phyloP scores from a whole-genome alignment of 2,113 vertebrate genomes.

The Crypturellus undulatus region DNA sequence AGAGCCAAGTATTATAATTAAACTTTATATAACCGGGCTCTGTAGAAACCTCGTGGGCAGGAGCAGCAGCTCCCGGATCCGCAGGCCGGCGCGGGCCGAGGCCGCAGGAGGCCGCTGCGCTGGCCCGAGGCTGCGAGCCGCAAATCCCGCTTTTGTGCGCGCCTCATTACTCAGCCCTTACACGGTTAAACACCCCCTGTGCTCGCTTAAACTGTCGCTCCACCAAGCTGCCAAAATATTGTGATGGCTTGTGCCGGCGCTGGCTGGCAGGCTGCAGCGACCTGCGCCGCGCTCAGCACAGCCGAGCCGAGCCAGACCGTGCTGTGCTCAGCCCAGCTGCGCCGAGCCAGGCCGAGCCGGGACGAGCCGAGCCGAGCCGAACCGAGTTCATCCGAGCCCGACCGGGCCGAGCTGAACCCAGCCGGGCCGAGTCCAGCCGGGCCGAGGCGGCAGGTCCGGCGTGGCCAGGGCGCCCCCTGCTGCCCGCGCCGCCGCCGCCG shows the following conservation, averaged over 20 bases:
- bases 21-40: constrained; percentile 66
- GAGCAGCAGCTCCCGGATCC: not conserved
- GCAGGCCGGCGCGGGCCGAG: not conserved
- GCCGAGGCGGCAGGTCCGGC: constrained; percentile 76
- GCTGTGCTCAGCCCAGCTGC: too few species aligned
- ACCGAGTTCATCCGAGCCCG: too few species aligned
- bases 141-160: not conserved
- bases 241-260: constrained; percentile 73
- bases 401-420: too few species aligned
- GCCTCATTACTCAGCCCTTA: not conserved
- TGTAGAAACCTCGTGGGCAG: constrained; percentile 22
- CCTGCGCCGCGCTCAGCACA: not conserved
- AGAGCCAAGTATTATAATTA: constrained; percentile 69
- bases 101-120: not conserved
- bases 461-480: constrained; percentile 95
- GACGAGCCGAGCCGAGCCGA: too few species aligned
- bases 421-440: too few species aligned
- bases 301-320: too few species aligned
- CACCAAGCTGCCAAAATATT: constrained; percentile 78
- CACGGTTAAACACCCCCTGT: constrained; percentile 60
- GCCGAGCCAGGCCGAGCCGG: too few species aligned
- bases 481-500: constrained; percentile 51
- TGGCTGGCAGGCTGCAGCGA: constrained; percentile 79
- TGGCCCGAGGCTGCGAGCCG: not conserved
- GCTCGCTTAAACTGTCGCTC: constrained; percentile 69